A percentile compares a stretch with the other conserved stretches of the same genome.
Conservation (phyloP, 2,113 vertebrate species). For the Channa maculata region DNA sequence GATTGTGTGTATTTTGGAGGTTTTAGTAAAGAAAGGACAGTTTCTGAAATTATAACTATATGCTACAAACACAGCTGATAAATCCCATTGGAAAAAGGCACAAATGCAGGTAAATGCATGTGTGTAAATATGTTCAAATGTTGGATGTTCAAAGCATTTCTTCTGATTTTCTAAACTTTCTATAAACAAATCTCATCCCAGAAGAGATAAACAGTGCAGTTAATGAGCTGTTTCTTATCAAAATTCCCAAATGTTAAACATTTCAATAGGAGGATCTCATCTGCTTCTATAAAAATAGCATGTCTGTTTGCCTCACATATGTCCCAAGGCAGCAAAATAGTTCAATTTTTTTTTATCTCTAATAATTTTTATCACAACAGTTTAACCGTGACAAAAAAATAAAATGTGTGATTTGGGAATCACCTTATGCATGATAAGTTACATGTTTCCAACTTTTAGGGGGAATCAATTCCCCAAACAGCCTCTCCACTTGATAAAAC, state of each 20-base stretch:
- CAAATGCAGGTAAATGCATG: background rate
- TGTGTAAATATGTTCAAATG: background rate
- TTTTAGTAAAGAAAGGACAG: too few relatives aligned
- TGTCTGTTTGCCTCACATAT: background rate
- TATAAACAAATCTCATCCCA: slow-evolving; percentile 10
- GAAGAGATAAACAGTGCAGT: slow-evolving; percentile 13
- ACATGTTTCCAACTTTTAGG: slow-evolving; percentile 3
- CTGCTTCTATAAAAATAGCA: slow-evolving; percentile 26
- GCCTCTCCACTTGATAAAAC: slow-evolving; percentile 32
- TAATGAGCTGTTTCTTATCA: slow-evolving; percentile 41
- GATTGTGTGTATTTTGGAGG: background rate
- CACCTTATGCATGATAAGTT: background rate
- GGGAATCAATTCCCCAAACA: slow-evolving; percentile 28
- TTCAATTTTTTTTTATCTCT: background rate
- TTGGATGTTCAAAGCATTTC: background rate
- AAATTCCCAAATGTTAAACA: slow-evolving; percentile 10
- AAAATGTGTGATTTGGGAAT: slow-evolving; percentile 21
- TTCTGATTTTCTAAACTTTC: background rate
- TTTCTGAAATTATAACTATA: background rate
- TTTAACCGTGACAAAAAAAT: background rate
- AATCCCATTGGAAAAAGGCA: background rate
- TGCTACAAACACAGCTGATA: background rate
- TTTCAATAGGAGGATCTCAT: slow-evolving; percentile 10
- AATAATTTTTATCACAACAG: background rate
- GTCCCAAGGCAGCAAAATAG: slow-evolving; percentile 9